Conservation (phyloP, 2,797 vertebrate genomes). For the Acipenser ruthenus region DNA sequence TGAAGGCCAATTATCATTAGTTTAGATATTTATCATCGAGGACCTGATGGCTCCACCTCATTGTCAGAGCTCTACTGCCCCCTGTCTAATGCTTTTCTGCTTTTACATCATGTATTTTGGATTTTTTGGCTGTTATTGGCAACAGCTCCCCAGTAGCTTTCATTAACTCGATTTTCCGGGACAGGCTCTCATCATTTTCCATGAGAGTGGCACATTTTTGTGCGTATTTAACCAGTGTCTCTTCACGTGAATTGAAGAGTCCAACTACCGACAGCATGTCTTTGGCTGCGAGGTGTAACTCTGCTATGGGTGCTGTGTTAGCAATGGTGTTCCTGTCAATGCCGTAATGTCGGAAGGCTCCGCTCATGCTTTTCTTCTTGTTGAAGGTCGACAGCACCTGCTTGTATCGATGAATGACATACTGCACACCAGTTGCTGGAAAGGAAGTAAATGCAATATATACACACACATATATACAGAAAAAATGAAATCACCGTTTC, state of each 20-base stretch:
- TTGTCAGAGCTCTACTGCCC: too few species aligned
- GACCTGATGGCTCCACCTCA: too few species aligned
- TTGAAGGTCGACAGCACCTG: slow-evolving; percentile 54
- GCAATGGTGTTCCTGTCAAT: slow-evolving; percentile 62
- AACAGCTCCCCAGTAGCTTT: slow-evolving; percentile 53
- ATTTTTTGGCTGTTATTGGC: slow-evolving; percentile 48
- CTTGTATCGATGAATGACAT: slow-evolving; percentile 62
- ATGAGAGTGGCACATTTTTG: slow-evolving; percentile 50
- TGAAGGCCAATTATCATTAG: too few species aligned
- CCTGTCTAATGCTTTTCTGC: background rate
- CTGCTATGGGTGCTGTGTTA: slow-evolving; percentile 55
- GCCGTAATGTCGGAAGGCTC: slow-evolving; percentile 53
- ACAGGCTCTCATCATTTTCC: slow-evolving; percentile 45
- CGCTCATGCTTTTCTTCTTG: slow-evolving; percentile 62
- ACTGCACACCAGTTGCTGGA: slow-evolving; percentile 56
- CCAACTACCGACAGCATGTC: slow-evolving; percentile 48
- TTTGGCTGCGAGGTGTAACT: slow-evolving; percentile 51
- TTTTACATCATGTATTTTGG: slow-evolving; percentile 19
- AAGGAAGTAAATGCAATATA: background rate
- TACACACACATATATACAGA: too few species aligned
- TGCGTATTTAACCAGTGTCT: slow-evolving; percentile 55
- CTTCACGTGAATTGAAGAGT: slow-evolving; percentile 50
- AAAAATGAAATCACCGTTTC: too few species aligned
- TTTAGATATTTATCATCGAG: too few species aligned
- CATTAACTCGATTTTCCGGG: slow-evolving; percentile 52